A percentile compares a stretch with the other conserved stretches of the same genome.
phyloP scores from a whole-genome alignment of 2,797 vertebrate genomes.

The Hydrophis major region DNA sequence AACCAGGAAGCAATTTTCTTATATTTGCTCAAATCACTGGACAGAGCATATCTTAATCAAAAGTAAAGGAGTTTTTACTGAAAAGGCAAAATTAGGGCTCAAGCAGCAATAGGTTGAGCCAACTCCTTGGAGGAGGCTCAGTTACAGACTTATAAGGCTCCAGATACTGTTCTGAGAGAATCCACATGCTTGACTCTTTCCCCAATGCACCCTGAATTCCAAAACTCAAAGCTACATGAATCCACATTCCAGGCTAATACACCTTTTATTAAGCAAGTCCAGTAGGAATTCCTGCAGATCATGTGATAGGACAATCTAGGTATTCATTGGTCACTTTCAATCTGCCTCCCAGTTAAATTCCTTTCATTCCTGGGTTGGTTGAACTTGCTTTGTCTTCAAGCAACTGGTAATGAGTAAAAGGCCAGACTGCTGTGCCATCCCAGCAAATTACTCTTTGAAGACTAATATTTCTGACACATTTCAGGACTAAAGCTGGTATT shows the following conservation, averaged over 20 bases:
- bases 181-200: neutral
- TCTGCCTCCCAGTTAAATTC: neutral
- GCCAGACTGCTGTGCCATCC: neutral
- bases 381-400: neutral
- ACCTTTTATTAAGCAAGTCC: neutral
- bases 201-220: neutral
- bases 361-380: neutral
- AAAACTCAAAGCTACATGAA: neutral
- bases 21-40: constrained; percentile 4
- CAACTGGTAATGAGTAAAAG: neutral
- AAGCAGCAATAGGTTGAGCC: constrained; percentile 6
- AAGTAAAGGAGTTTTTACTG: constrained; percentile 37
- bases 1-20: neutral
- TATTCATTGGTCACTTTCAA: neutral
- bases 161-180: neutral
- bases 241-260: neutral
- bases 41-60: constrained; percentile 30
- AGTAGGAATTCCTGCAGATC: neutral
- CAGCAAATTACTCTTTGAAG: neutral
- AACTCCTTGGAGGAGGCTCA: neutral
- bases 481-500: neutral
- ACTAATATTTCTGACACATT: neutral
- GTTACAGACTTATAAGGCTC: neutral
- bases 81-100: constrained; percentile 51
- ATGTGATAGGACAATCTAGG: neutral